Conservation (phyloP, 2,888 invertebrate species). For the Boloria euphrosyne region DNA sequence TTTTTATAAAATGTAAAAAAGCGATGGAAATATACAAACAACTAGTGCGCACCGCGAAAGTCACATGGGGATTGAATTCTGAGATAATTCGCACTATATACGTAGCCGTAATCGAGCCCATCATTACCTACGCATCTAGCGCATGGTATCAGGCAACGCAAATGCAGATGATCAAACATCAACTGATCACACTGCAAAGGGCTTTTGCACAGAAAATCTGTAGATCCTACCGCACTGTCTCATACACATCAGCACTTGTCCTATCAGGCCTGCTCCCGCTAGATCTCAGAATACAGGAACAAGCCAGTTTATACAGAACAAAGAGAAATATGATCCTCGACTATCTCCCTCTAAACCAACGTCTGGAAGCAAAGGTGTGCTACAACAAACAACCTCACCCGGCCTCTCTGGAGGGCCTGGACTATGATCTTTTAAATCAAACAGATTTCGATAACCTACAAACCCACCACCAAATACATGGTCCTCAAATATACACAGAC, state of each 20-base stretch:
- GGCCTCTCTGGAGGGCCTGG: too few relatives aligned
- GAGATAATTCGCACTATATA: not conserved
- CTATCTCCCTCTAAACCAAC: not conserved
- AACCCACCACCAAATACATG: too few relatives aligned
- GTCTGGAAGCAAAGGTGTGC: not conserved
- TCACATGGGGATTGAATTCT: constrained; percentile 27
- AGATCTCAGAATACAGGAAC: constrained; percentile 39
- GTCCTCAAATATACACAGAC: too few relatives aligned
- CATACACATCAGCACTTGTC: constrained; percentile 33
- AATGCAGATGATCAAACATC: constrained; percentile 14
- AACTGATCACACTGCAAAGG: constrained; percentile 26
- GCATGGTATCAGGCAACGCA: constrained; percentile 28
- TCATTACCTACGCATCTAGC: constrained; percentile 34
- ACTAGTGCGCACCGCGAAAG: constrained; percentile 3
- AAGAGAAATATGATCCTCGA: constrained; percentile 16
- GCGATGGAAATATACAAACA: constrained; percentile 29
- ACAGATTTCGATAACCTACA: too few relatives aligned
- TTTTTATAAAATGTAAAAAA: too few relatives aligned
- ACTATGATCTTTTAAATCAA: too few relatives aligned
- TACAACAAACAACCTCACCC: not conserved
- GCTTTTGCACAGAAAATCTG: constrained; percentile 34
- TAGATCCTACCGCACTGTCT: constrained; percentile 35
- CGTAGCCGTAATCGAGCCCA: constrained; percentile 27
- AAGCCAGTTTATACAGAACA: constrained; percentile 21
- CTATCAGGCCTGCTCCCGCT: constrained; percentile 40